Percentiles rank a stretch among this genome's conserved stretches.
phyloP scores from a whole-genome alignment of 2,888 invertebrate species.

The Tubulanus polymorphus region DNA sequence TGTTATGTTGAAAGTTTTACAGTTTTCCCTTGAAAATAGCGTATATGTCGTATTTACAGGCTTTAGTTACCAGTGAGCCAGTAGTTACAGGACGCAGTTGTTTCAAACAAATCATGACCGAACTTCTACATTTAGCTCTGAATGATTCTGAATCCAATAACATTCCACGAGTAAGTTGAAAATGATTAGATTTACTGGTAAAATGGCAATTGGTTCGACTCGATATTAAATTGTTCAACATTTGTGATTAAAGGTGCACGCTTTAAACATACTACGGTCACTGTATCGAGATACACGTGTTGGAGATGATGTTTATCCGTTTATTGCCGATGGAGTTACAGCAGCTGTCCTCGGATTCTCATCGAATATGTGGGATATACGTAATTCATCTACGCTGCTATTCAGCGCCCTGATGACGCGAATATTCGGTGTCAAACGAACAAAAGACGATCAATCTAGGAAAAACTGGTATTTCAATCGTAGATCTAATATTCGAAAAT shows the following conservation, averaged over 20 bases:
- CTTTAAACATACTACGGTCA: constrained; percentile 80
- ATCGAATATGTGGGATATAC: constrained; percentile 72
- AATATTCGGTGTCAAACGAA: constrained; percentile 74
- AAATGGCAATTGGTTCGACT: not conserved
- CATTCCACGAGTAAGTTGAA: constrained; percentile 13
- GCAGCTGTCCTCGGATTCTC: constrained; percentile 72
- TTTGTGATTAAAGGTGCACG: constrained; percentile 60
- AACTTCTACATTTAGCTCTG: constrained; percentile 57
- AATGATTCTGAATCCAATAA: constrained; percentile 7
- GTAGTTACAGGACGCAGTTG: constrained; percentile 59
- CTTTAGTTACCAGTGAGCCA: constrained; percentile 72
- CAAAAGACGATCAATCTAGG: constrained; percentile 55
- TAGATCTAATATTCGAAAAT: too few species aligned
- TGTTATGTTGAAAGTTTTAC: not conserved
- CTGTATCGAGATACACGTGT: constrained; percentile 74
- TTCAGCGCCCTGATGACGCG: constrained; percentile 78
- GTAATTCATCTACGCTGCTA: constrained; percentile 81
- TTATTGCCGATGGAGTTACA: constrained; percentile 67
- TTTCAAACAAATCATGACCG: constrained; percentile 61
- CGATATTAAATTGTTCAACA: not conserved
- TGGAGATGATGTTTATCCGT: constrained; percentile 67
- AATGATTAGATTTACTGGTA: not conserved
- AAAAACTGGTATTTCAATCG: constrained; percentile 40
- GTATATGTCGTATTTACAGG: constrained; percentile 65
- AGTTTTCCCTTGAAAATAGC: too few species aligned